A percentile compares a stretch with the other conserved stretches of the same genome.
Evolutionary conservation across 2,888 invertebrate species (phyloP).

Genomic region (Biston betularia): DNA sequence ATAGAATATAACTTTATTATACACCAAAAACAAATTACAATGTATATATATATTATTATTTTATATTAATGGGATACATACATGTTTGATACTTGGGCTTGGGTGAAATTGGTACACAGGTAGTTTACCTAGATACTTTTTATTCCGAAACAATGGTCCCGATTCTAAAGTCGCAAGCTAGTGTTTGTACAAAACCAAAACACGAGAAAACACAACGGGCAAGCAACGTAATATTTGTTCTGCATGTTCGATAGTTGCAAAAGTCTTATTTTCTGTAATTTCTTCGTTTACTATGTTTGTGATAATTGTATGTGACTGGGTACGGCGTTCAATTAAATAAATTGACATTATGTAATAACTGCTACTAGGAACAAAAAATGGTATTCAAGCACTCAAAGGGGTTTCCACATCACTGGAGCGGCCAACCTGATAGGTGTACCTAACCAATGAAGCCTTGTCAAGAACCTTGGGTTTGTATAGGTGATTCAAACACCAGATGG

Average conservation of each 20-base stretch:
- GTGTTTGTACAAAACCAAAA: too few species aligned
- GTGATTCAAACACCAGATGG: constrained; percentile 7
- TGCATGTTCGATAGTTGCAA: constrained; percentile 2
- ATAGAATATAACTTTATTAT: too few species aligned
- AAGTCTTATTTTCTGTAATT: not conserved
- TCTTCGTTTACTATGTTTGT: constrained; percentile 10
- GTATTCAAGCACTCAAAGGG: not conserved
- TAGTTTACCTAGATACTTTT: too few species aligned
- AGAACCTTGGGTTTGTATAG: constrained; percentile 3
- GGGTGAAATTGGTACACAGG: too few species aligned
- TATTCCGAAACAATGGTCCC: too few species aligned
- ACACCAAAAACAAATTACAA: too few species aligned
- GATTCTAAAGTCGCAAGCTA: too few species aligned
- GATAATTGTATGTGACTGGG: constrained; percentile 9
- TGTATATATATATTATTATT: too few species aligned
- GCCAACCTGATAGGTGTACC: constrained; percentile 24
- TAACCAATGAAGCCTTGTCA: constrained; percentile 8
- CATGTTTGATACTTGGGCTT: too few species aligned
- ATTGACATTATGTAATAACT: constrained; percentile 1
- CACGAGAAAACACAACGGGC: not conserved
- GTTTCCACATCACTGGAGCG: not conserved
- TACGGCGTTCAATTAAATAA: not conserved
- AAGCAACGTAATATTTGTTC: constrained; percentile 7
- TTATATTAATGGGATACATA: too few species aligned
- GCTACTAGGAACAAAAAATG: not conserved